Conservation (phyloP, 1,140 invertebrate genomes). For the Drosophila suzukii region DNA sequence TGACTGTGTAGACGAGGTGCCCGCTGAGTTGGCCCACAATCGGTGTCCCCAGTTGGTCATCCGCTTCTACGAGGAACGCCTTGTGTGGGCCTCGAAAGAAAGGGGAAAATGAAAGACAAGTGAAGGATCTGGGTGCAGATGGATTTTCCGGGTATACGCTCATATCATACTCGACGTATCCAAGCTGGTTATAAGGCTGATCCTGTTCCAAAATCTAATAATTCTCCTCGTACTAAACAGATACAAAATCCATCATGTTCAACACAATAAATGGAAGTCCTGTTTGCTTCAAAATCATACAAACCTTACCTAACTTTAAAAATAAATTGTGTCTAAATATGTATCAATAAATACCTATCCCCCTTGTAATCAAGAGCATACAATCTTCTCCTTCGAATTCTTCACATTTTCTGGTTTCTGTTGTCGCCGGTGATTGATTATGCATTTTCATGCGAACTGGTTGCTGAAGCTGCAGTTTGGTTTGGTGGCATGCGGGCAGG, state of each 20-base stretch:
- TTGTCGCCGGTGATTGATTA: slow-evolving; percentile 76
- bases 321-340: too few relatives aligned
- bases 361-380: slow-evolving; percentile 26
- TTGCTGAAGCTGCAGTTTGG: slow-evolving; percentile 53
- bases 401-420: slow-evolving; percentile 21
- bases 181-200: too few relatives aligned
- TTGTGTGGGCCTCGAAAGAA: slow-evolving; percentile 76
- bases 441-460: slow-evolving; percentile 80
- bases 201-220: too few relatives aligned
- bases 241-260: too few relatives aligned
- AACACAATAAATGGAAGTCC: too few relatives aligned
- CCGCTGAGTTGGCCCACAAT: slow-evolving; percentile 95
- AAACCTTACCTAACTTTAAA: too few relatives aligned
- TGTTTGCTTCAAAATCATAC: too few relatives aligned
- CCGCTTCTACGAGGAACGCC: slow-evolving; percentile 96
- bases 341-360: background rate
- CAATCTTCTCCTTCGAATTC: background rate
- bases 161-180: too few relatives aligned
- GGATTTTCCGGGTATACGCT: too few relatives aligned
- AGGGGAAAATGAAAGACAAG: too few relatives aligned
- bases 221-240: too few relatives aligned
- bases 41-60: slow-evolving; percentile 98
- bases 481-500: slow-evolving; percentile 63
- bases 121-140: too few relatives aligned
- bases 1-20: slow-evolving; percentile 97